Evolutionary conservation across 2,113 vertebrate species (phyloP), one percentile per base, ranked within the genome.

Genomic region (Salvelinus namaycush): DNA sequence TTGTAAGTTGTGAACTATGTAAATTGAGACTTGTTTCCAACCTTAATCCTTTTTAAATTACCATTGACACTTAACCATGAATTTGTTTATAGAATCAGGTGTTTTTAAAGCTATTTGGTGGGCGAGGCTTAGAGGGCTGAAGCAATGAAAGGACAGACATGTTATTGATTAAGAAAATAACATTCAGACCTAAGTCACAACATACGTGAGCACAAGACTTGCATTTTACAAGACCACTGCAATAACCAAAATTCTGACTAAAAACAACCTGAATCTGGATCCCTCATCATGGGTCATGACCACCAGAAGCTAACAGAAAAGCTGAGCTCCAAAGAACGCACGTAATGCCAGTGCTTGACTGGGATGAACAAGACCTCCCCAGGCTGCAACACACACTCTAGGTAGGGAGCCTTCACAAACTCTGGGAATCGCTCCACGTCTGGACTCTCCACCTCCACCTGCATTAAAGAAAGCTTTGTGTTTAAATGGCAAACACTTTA

Each of bases 251-350:
- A 44, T 44, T 39, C 39, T 44, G 39, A 44, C 12, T 54, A 54
- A 54, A 54, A 54, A 54, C 51, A 54, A 5, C 51, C 51, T 4
- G 51, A 16, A 11, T 68, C 24, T 3, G 14, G 27, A 62, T 68
- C 9, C n/a, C 39, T 49, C 62, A 3, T 51, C 14, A 5, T 54
- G 51, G 16, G 72, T 94, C 94, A 99, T 0, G 95, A 95, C 98
- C 97, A 99, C 98, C 98, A 99, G 90, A 97, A 99, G 84, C 97
- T 98, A 88, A 99, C 95, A 0, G 98, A 99, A 82, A 99, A 99
- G 89, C 97, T 99, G 81, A 95, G 90, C 76, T 99, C 95, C 26
- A 99, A 87, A 0, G 97, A 95, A 20, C 95, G 94, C 60, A 99
- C 93, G 0, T 98, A 98, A 77, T 99, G 98, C 98, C 98, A 99